Evolutionary conservation across 2,113 vertebrate genomes (phyloP).

Genomic region (Prionailurus bengalensis): DNA sequence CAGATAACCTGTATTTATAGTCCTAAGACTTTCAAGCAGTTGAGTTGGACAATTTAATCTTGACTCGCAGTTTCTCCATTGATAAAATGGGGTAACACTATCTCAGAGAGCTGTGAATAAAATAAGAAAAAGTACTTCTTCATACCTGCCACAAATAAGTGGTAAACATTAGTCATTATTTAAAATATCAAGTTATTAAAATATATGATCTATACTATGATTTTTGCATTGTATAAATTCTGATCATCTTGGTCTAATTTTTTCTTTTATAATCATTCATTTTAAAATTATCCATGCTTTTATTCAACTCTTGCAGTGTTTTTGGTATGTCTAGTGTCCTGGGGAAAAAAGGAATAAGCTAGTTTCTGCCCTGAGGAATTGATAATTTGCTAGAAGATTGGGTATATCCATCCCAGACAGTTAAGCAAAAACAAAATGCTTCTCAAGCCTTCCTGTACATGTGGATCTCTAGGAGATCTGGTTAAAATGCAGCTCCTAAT

Average conservation of each 20-base stretch:
- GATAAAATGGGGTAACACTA: not conserved
- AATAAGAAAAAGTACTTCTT: not conserved
- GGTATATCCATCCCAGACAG: not conserved
- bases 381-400: not conserved
- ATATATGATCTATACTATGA: not conserved
- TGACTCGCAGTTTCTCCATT: not conserved
- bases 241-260: not conserved
- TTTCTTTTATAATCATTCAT: not conserved
- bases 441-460: not conserved
- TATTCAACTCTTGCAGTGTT: not conserved
- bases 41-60: conserved; percentile 13
- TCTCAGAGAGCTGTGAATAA: not conserved
- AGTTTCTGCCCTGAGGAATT: conserved; percentile 1
- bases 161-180: not conserved
- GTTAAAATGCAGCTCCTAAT: not conserved
- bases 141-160: not conserved
- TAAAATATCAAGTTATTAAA: conserved; percentile 38
- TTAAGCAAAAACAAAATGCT: not conserved
- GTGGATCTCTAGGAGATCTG: not conserved
- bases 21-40: not conserved
- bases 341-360: not conserved
- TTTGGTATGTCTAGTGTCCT: not conserved
- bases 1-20: not conserved
- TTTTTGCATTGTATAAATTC: conserved; percentile 19
- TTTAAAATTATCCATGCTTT: conserved; percentile 11